These are phyloP conservation scores for Verasper variegatus DNA, from an alignment of 2,113 vertebrate species.

Conservation along the genomic window DNA sequence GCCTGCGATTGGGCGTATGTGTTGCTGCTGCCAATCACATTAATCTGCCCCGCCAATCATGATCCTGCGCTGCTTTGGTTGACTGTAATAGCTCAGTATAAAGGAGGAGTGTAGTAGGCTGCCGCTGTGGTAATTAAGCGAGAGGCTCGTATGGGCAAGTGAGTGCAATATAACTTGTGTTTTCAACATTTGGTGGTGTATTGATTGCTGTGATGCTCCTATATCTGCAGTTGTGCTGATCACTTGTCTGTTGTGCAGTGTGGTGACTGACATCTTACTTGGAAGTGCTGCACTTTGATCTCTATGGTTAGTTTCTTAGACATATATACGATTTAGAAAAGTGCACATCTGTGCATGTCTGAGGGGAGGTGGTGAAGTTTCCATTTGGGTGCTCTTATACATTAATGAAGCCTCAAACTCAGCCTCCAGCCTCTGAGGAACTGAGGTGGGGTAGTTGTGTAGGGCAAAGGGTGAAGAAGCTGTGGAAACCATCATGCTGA, in stretches of 20 bases:
- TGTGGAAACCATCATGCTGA: neutral
- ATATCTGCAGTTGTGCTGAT: neutral
- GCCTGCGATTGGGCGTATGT: slow-evolving; percentile 67
- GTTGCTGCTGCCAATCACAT: slow-evolving; percentile 67
- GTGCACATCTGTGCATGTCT: neutral
- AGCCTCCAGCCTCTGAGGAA: neutral
- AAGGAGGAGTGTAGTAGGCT: neutral
- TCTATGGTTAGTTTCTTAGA: neutral
- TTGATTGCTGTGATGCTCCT: slow-evolving; percentile 10
- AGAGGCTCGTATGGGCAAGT: slow-evolving; percentile 6
- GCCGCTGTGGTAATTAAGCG: slow-evolving; percentile 14
- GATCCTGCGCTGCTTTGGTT: slow-evolving; percentile 18
- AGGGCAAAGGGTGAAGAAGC: neutral
- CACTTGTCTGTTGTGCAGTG: neutral
- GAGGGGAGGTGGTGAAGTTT: neutral
- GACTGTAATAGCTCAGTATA: slow-evolving; percentile 25
- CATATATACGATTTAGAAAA: neutral
- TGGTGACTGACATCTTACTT: neutral
- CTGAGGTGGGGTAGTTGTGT: neutral
- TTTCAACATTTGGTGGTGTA: neutral
- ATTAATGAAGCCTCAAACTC: neutral
- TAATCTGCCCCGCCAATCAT: slow-evolving; percentile 70
- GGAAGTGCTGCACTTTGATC: neutral
- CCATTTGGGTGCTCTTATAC: neutral
- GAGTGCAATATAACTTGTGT: neutral